These are phyloP conservation scores for Rhizomys pruinosus DNA, from an alignment of 2,113 vertebrate species.

Conservation along the genomic window DNA sequence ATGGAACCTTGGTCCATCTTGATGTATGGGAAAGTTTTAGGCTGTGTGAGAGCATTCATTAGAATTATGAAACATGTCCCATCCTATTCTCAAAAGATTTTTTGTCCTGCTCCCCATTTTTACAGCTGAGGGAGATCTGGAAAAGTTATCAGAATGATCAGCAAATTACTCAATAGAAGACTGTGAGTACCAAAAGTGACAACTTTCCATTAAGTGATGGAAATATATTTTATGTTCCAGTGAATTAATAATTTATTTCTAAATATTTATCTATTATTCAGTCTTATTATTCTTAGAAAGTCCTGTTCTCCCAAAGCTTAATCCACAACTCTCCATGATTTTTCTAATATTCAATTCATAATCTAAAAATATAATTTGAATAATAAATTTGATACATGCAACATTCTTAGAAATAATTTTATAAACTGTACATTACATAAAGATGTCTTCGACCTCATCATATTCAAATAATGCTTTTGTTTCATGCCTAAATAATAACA, in stretches of 20 bases:
- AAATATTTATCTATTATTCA: not conserved
- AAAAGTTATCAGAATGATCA: slow-evolving; percentile 34
- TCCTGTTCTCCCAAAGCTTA: not conserved
- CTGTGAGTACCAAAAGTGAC: not conserved
- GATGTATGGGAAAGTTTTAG: slow-evolving; percentile 41
- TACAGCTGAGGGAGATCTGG: slow-evolving; percentile 34
- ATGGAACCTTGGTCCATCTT: not conserved
- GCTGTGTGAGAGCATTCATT: slow-evolving; percentile 64
- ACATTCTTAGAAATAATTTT: not conserved
- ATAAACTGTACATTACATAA: not conserved
- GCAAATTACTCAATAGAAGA: slow-evolving; percentile 18
- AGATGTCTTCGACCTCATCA: not conserved
- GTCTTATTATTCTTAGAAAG: not conserved
- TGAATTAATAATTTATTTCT: not conserved
- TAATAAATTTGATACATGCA: not conserved
- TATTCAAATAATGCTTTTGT: not conserved
- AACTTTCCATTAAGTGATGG: not conserved
- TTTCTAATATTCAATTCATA: not conserved
- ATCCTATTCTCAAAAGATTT: slow-evolving; percentile 16
- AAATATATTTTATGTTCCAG: not conserved
- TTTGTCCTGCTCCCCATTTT: not conserved
- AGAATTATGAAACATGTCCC: slow-evolving; percentile 35
- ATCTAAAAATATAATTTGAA: not conserved
- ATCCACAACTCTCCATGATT: not conserved
- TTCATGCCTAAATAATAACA: not conserved